Conservation (phyloP, 2,113 vertebrate species). For the Semicossyphus pulcher region DNA sequence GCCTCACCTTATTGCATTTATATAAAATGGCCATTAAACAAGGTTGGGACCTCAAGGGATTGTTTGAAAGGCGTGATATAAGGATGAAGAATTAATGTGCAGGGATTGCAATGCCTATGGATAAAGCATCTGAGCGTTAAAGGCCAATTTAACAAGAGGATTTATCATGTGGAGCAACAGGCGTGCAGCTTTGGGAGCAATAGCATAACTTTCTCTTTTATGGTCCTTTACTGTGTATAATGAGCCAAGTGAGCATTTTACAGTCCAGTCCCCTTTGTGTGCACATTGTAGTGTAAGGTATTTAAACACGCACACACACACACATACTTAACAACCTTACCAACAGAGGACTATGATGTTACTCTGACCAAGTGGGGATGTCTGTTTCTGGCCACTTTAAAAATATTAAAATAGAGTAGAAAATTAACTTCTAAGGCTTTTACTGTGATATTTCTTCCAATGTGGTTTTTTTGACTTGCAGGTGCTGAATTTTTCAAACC, state of each 20-base stretch:
- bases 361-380: too few relatives aligned
- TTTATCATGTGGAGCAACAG: conserved; percentile 10
- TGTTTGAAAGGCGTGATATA: conserved; percentile 7
- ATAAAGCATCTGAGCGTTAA: conserved; percentile 3
- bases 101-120: neutral
- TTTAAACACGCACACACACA: neutral
- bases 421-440: too few relatives aligned
- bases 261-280: neutral
- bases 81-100: neutral
- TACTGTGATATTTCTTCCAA: too few relatives aligned
- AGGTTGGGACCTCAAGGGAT: neutral
- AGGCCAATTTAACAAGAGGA: conserved; percentile 1
- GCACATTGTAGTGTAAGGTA: neutral
- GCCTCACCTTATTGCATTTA: conserved; percentile 22
- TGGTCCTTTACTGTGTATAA: conserved; percentile 8
- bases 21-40: neutral
- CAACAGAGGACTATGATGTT: too few relatives aligned
- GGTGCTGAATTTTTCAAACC: too few relatives aligned
- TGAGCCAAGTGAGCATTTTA: conserved; percentile 1
- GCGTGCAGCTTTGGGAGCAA: neutral
- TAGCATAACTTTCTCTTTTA: neutral
- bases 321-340: too few relatives aligned
- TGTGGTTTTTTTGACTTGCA: too few relatives aligned
- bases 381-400: too few relatives aligned
- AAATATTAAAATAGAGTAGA: too few relatives aligned